Conservation (phyloP, 2,797 vertebrate species). For the Syngnathus acus region DNA sequence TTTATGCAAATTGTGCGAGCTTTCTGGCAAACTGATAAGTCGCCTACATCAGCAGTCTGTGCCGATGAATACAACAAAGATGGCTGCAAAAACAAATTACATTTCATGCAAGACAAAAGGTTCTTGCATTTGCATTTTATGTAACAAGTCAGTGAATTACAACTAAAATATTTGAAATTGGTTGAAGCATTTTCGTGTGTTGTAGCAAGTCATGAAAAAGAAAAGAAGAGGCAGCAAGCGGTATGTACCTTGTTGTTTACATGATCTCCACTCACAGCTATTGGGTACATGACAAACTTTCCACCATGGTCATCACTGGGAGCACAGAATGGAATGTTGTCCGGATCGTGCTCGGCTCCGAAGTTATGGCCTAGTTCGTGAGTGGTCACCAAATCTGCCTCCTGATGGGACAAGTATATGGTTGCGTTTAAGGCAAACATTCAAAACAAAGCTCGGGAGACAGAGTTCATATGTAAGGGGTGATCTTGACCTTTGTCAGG, state of each 20-base stretch:
- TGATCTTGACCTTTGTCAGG: conserved; percentile 83
- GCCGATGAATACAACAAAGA: neutral
- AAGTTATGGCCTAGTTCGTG: conserved; percentile 98
- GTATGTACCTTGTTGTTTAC: conserved; percentile 88
- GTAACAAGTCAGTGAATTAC: neutral
- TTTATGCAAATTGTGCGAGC: neutral
- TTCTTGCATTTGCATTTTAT: neutral
- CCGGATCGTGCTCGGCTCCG: conserved; percentile 94
- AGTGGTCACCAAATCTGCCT: conserved; percentile 95
- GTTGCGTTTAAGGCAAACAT: neutral
- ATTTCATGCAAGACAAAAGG: neutral
- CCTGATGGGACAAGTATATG: conserved; percentile 61
- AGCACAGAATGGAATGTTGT: conserved; percentile 81
- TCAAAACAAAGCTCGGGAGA: neutral
- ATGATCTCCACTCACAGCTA: conserved; percentile 95
- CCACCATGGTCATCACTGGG: conserved; percentile 90
- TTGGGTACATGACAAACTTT: conserved; percentile 97
- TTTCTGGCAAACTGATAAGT: conserved; percentile 3
- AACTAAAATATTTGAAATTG: no score
- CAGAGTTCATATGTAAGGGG: neutral
- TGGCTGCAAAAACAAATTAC: neutral
- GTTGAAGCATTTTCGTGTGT: no score
- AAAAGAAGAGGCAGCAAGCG: neutral
- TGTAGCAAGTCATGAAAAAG: neutral
- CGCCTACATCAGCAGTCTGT: conserved; percentile 1